A percentile compares a stretch with the other conserved stretches of the same genome.
These are phyloP conservation scores for Synanceia verrucosa DNA, from an alignment of 2,797 vertebrate species.

Conservation along the genomic window DNA sequence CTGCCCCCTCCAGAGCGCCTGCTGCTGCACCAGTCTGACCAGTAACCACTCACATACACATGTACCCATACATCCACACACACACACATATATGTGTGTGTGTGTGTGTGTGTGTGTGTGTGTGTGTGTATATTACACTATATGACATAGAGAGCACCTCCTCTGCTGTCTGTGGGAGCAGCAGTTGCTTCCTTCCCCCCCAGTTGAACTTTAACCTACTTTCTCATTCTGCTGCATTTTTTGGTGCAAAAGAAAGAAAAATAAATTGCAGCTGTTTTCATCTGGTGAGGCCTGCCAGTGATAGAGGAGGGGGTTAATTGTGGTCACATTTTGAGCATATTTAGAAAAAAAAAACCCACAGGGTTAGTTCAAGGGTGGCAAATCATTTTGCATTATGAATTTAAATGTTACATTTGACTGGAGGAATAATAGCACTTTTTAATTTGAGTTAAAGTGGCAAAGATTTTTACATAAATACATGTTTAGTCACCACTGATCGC, in stretches of 20 bases:
- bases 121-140: too few relatives aligned
- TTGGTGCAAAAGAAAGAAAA: slow-evolving; percentile 8
- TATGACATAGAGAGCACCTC: slow-evolving; percentile 1
- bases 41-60: too few relatives aligned
- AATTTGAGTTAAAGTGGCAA: too few relatives aligned
- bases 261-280: slow-evolving; percentile 26
- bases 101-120: too few relatives aligned
- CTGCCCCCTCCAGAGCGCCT: too few relatives aligned
- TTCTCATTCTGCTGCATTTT: slow-evolving; percentile 55
- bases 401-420: not conserved
- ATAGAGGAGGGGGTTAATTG: not conserved
- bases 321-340: not conserved
- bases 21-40: too few relatives aligned
- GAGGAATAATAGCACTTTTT: not conserved
- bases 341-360: not conserved
- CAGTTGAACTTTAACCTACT: slow-evolving; percentile 79
- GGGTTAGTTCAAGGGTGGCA: not conserved
- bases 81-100: too few relatives aligned
- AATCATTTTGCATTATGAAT: not conserved
- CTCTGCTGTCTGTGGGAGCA: slow-evolving; percentile 35
- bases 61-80: too few relatives aligned
- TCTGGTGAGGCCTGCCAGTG: not conserved
- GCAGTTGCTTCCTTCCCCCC: slow-evolving; percentile 49
- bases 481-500: too few relatives aligned
- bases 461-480: too few relatives aligned